Percentiles rank a stretch among this genome's conserved stretches.
Conservation (phyloP, 2,888 invertebrate genomes). For the Deilephila elpenor region DNA sequence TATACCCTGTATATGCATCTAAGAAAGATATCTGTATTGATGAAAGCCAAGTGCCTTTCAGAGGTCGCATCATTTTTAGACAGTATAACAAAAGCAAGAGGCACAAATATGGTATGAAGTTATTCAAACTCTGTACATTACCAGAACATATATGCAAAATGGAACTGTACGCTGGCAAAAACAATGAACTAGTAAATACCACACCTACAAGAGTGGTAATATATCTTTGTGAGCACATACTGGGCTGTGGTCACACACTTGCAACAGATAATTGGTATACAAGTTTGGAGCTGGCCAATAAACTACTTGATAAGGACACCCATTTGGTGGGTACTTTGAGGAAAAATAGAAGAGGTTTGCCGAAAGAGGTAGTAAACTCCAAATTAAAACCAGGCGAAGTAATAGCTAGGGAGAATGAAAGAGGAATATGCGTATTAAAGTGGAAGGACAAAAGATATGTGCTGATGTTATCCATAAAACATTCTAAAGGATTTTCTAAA, state of each 20-base stretch:
- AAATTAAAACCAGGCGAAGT: conserved; percentile 47
- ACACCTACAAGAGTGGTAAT: conserved; percentile 49
- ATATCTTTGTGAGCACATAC: conserved; percentile 44
- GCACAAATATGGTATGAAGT: conserved; percentile 45
- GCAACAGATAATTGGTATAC: conserved; percentile 57
- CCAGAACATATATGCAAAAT: conserved; percentile 49
- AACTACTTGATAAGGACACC: conserved; percentile 51
- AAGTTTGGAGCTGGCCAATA: conserved; percentile 49
- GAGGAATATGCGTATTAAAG: conserved; percentile 38
- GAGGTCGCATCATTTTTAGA: conserved; percentile 40
- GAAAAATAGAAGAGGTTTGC: conserved; percentile 53
- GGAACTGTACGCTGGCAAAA: conserved; percentile 49
- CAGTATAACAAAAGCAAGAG: conserved; percentile 41
- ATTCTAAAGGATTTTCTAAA: conserved; percentile 41
- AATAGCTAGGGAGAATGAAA: conserved; percentile 47
- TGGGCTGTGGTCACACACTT: conserved; percentile 48
- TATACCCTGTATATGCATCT: too few species aligned
- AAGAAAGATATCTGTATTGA: conserved; percentile 36
- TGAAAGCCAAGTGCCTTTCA: conserved; percentile 40
- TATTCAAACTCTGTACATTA: too few species aligned
- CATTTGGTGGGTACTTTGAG: conserved; percentile 55
- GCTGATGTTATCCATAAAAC: conserved; percentile 51
- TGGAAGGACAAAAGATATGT: conserved; percentile 40
- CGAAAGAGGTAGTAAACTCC: conserved; percentile 47
- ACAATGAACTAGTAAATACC: conserved; percentile 43